Evolutionary conservation across 2,888 invertebrate species (phyloP).

Genomic region (Idaea aversata): DNA sequence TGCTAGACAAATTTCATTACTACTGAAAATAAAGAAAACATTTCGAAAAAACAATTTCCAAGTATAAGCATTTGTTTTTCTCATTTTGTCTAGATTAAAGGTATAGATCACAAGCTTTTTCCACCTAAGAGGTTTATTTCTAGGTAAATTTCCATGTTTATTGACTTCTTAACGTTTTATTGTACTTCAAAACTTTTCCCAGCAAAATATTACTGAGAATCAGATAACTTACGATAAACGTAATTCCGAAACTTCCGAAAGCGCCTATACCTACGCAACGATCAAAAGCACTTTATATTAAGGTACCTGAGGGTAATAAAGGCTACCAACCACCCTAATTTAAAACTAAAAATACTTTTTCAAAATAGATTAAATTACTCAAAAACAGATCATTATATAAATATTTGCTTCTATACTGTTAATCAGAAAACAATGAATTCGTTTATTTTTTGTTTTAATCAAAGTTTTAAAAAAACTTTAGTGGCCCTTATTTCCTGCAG

Average conservation of each 20-base stretch:
- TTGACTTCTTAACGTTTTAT: neutral
- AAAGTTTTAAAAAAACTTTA: too few relatives aligned
- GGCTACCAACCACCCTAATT: too few relatives aligned
- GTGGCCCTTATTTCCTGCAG: too few relatives aligned
- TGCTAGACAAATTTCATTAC: neutral
- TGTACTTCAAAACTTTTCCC: neutral
- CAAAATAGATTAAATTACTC: too few relatives aligned
- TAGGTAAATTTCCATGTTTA: neutral
- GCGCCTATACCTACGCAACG: too few relatives aligned
- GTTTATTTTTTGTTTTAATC: too few relatives aligned
- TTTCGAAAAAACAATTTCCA: neutral
- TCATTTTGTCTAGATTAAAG: constrained; percentile 1
- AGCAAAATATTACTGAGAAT: neutral
- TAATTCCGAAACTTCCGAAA: neutral
- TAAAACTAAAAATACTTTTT: too few relatives aligned
- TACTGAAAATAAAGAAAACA: neutral
- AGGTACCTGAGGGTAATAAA: too few relatives aligned
- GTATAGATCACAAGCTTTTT: neutral
- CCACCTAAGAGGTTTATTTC: neutral
- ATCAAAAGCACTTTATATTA: too few relatives aligned
- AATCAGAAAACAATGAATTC: too few relatives aligned
- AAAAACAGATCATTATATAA: too few relatives aligned
- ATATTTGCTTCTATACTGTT: too few relatives aligned
- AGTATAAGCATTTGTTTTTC: neutral
- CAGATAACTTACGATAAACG: neutral